Evolutionary conservation across 2,888 invertebrate species (phyloP).

Genomic region (Digitonthophagus gazella): DNA sequence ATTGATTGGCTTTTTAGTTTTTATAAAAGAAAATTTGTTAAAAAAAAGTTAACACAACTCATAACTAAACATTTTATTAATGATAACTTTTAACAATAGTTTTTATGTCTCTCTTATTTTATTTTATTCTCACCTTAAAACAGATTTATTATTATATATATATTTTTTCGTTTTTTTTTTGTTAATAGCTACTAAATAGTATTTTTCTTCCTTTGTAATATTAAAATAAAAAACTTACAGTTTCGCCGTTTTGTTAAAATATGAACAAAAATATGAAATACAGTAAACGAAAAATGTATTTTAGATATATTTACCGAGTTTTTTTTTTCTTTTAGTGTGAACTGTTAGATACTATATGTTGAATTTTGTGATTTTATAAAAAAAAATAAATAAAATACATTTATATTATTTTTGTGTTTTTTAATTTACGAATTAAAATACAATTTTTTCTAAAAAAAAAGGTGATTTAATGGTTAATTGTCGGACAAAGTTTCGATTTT

Average conservation of each 20-base stretch:
- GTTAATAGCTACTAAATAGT: neutral
- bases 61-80: too few species aligned
- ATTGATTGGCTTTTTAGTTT: constrained; percentile 9
- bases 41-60: too few species aligned
- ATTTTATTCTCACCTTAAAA: neutral
- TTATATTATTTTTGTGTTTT: constrained; percentile 11
- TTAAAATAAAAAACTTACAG: too few species aligned
- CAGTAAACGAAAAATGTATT: constrained; percentile 8
- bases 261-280: neutral
- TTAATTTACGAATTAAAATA: too few species aligned
- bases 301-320: constrained; percentile 2
- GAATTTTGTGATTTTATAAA: constrained; percentile 53
- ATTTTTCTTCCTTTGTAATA: neutral
- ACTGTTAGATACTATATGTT: constrained; percentile 50
- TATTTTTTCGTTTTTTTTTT: neutral
- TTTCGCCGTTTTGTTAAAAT: too few species aligned
- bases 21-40: neutral
- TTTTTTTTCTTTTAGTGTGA: constrained; percentile 43
- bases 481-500: too few species aligned
- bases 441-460: too few species aligned
- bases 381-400: constrained; percentile 34
- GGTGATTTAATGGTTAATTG: too few species aligned
- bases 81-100: constrained; percentile 4
- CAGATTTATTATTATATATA: neutral
- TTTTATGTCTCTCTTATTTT: neutral